phyloP scores from a whole-genome alignment of 2,113 vertebrate species.

The Stercorarius parasiticus region DNA sequence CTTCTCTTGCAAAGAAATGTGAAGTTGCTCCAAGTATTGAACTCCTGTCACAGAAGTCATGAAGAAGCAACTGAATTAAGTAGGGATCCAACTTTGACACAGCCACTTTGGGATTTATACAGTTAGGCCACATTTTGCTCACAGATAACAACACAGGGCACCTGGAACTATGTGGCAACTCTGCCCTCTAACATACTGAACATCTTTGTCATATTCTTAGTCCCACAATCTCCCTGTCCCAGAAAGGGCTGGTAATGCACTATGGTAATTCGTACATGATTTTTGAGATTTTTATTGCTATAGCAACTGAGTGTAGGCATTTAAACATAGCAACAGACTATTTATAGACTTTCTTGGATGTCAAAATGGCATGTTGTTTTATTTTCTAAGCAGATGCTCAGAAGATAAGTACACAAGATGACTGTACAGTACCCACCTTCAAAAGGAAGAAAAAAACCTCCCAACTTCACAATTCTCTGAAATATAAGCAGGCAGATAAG shows the following conservation, averaged over 20 bases:
- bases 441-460: background rate
- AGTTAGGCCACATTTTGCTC: background rate
- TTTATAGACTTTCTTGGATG: conserved; percentile 68
- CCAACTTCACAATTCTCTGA: background rate
- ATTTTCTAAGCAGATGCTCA: conserved; percentile 64
- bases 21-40: background rate
- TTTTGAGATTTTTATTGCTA: conserved; percentile 67
- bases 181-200: background rate
- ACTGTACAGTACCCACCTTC: background rate
- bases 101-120: background rate
- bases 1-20: background rate
- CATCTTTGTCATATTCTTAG: background rate
- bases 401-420: conserved; percentile 47
- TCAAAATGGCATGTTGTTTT: conserved; percentile 58
- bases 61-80: background rate
- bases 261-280: background rate
- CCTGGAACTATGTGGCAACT: background rate
- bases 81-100: background rate
- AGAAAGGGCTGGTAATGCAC: conserved; percentile 41
- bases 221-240: background rate
- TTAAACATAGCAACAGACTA: conserved; percentile 73
- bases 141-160: background rate
- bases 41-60: background rate
- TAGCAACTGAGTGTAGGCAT: conserved; percentile 64
- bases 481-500: background rate